A percentile compares a stretch with the other conserved stretches of the same genome.
Evolutionary conservation across 1,140 invertebrate genomes (phyloP).

Genomic region (Habropoda laboriosa): DNA sequence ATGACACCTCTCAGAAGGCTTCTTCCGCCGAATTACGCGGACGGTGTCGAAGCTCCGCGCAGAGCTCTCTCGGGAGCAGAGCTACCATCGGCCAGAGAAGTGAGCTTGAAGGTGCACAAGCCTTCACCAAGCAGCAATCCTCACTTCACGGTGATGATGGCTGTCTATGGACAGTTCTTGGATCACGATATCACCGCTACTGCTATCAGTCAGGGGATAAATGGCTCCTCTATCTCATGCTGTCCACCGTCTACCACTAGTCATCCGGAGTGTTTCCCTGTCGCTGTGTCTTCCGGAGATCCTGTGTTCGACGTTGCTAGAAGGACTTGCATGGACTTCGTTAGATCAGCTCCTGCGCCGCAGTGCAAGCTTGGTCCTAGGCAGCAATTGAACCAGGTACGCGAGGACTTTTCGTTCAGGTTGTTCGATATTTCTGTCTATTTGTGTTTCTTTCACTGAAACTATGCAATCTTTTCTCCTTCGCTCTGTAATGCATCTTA

Average conservation of each 20-base stretch:
- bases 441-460: no score
- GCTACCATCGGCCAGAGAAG: conserved; percentile 88
- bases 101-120: conserved; percentile 88
- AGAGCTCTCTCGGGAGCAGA: conserved; percentile 80
- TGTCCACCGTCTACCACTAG: conserved; percentile 75
- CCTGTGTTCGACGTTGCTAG: conserved; percentile 86
- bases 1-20: conserved; percentile 89
- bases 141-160: conserved; percentile 90
- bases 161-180: conserved; percentile 97
- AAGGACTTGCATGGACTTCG: conserved; percentile 91
- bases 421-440: no score
- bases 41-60: conserved; percentile 89
- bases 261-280: conserved; percentile 93
- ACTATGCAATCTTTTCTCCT: no score
- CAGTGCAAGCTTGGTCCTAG: conserved; percentile 92
- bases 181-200: conserved; percentile 97
- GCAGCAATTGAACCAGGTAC: conserved; percentile 94
- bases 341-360: conserved; percentile 91
- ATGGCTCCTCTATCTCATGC: conserved; percentile 86
- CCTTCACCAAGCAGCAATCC: conserved; percentile 87
- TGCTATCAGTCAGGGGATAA: conserved; percentile 86
- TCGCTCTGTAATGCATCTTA: no score
- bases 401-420: no score
- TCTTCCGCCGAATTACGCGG: conserved; percentile 88
- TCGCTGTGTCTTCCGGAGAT: conserved; percentile 86